Conservation (phyloP, 2,113 vertebrate species). For the Calonectris borealis region DNA sequence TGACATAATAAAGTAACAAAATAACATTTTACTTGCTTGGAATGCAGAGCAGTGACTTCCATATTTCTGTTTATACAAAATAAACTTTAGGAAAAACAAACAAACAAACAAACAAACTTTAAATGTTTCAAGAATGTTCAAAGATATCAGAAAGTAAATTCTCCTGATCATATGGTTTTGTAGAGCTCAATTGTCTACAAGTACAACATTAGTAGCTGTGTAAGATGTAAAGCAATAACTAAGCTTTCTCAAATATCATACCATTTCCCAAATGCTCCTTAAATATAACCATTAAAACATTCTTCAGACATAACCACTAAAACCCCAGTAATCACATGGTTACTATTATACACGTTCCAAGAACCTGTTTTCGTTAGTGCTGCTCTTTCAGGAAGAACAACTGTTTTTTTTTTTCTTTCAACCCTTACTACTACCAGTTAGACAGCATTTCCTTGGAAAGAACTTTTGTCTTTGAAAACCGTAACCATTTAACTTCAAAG, state of each 20-base stretch:
- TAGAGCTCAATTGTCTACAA: background rate
- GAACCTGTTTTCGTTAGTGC: background rate
- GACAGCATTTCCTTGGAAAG: background rate
- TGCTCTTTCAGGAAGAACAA: background rate
- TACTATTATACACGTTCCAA: background rate
- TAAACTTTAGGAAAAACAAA: background rate
- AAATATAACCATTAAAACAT: background rate
- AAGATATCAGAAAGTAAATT: background rate
- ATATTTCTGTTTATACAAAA: background rate
- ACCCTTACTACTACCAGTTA: background rate
- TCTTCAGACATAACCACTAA: background rate
- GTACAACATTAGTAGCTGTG: background rate
- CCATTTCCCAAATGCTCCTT: background rate
- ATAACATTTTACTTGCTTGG: background rate
- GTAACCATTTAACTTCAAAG: background rate
- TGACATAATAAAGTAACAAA: background rate
- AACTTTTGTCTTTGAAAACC: background rate
- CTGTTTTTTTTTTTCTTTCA: background rate
- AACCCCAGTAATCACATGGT: background rate
- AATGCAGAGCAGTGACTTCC: background rate
- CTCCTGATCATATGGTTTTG: background rate
- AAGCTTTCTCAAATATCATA: background rate
- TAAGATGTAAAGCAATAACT: background rate
- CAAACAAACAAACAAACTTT: background rate
- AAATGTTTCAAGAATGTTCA: background rate